Evolutionary conservation across 2,797 vertebrate species (phyloP), one percentile per base, ranked within the genome.

Genomic region (Anas georgica): DNA sequence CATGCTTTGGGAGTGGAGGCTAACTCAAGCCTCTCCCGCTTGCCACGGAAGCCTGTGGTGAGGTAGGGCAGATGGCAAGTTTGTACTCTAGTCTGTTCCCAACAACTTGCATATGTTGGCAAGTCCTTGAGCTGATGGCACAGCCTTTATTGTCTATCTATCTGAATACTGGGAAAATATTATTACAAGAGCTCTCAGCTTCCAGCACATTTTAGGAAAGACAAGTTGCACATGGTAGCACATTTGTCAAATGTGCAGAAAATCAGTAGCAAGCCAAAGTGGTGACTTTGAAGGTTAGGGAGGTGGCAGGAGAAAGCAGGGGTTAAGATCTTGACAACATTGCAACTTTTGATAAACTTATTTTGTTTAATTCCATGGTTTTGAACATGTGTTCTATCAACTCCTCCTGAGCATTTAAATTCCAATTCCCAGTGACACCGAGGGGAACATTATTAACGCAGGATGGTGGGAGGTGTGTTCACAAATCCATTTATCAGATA

Each of bases 401-500:
- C 87, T 95, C 86, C 91, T 96, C 87, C 70, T 18, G 4, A 94
- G 91, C 94, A 88, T 92, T 96, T 94, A 96, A 96, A 97, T 95
- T 97, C 77, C 88, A 94, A 97, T 97, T 97, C 93, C 90, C 83
- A 91, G 96, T 76, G 33, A 45, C 67, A 50, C 83, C 28, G 55
- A 95, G 91, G 94, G 70, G 84, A 43, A 69, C 1, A 20, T 81
- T 91, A 88, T 96, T 96, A 93, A 87, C 31, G 86, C 92, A 48
- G 93, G 80, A 64, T n/a, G 84, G 85, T 58, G 63, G 96, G 95
- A 97, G 96, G 95, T 94, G 81, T 73, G 91, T 85, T 95, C 94
- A 82, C 93, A 97, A 97, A 98, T 98, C 97, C 96, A 1, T 96
- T 98, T 97, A 97, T 97, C 97, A 97, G 96, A 95, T 97, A 97